Evolutionary conservation across 64 coral and sea anemone genomes (phyloP).

Genomic region (Exaiptasia diaphana): DNA sequence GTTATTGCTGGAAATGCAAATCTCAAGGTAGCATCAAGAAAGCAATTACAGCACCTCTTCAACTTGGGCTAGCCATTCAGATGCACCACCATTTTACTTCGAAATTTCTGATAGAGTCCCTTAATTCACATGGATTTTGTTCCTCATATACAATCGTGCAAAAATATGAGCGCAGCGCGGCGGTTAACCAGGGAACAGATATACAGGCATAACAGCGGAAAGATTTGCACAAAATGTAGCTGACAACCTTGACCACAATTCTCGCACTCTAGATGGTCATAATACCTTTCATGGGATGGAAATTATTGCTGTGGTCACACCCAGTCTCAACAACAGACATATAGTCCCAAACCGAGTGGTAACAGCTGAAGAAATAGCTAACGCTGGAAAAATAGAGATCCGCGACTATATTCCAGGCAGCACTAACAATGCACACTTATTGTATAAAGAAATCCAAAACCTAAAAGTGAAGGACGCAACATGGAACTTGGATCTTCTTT

Average conservation of each 20-base stretch:
- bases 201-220: background rate
- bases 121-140: slow-evolving; percentile 22
- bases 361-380: background rate
- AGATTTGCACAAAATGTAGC: background rate
- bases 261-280: background rate
- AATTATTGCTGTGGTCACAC: background rate
- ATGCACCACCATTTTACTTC: slow-evolving; percentile 21
- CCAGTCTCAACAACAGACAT: background rate
- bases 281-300: slow-evolving; percentile 11
- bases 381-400: background rate
- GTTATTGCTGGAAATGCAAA: slow-evolving; percentile 11
- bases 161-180: slow-evolving; percentile 21
- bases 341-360: background rate
- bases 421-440: background rate
- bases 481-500: background rate
- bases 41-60: slow-evolving; percentile 5
- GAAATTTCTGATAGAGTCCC: background rate
- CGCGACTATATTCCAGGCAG: background rate
- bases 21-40: background rate
- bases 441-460: background rate
- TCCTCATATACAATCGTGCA: slow-evolving; percentile 13
- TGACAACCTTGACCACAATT: slow-evolving; percentile 6
- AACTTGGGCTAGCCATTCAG: slow-evolving; percentile 7
- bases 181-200: background rate
- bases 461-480: background rate